A percentile compares a stretch with the other conserved stretches of the same genome.
Conservation (phyloP, 23 tunicate species). For the Ciona savignyi region DNA sequence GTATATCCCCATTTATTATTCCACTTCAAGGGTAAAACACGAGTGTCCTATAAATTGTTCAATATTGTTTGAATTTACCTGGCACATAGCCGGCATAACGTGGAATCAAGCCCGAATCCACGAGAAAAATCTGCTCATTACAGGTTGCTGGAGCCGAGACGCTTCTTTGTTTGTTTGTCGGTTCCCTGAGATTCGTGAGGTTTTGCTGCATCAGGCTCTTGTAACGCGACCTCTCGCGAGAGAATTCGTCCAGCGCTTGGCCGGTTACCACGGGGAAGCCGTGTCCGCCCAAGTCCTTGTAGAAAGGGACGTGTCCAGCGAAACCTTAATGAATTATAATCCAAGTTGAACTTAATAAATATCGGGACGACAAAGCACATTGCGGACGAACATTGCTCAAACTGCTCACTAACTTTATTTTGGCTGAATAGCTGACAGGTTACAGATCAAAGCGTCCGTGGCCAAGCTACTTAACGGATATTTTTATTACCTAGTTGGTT, state of each 20-base stretch:
- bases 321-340: constrained; percentile 68
- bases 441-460: too few relatives aligned
- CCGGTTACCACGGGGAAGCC: constrained; percentile 58
- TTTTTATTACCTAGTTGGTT: too few relatives aligned
- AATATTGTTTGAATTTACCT: too few relatives aligned
- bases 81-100: constrained; percentile 84
- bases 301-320: constrained; percentile 89
- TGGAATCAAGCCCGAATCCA: constrained; percentile 64
- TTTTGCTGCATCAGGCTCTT: constrained; percentile 11
- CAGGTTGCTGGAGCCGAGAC: constrained; percentile 8
- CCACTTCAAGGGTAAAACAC: background rate
- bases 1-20: too few relatives aligned
- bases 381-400: too few relatives aligned
- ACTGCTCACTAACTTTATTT: too few relatives aligned
- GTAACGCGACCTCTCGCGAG: constrained; percentile 29
- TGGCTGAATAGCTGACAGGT: too few relatives aligned
- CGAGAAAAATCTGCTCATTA: constrained; percentile 44
- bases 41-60: constrained; percentile 13
- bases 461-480: too few relatives aligned
- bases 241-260: constrained; percentile 53
- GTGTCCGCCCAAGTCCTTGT: constrained; percentile 73
- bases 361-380: too few relatives aligned
- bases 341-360: too few relatives aligned
- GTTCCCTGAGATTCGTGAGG: constrained; percentile 8
- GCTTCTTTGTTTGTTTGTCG: constrained; percentile 4